Evolutionary conservation across 2,797 vertebrate genomes (phyloP), one percentile per base, ranked within the genome.

Genomic region (Cuculus canorus): DNA sequence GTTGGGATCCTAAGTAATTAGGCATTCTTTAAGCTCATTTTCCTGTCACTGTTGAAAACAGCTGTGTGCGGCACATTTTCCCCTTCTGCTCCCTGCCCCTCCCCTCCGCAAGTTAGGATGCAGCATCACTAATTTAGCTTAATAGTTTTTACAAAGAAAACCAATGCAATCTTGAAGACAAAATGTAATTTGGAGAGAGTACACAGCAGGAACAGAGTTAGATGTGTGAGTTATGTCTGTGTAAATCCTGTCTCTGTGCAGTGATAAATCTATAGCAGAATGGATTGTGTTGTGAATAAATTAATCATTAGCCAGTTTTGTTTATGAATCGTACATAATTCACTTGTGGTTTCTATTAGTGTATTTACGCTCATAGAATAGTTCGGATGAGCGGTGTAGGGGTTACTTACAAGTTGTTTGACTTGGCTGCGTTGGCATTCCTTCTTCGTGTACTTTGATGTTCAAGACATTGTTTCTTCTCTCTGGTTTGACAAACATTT

Each of bases 291-390:
- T 76, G 63, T 27, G 54, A 41, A 19, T 86, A 70, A 94, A 89
- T 77, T 37, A 85, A 82, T 77, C 41, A 45, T 30, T 8, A 19
- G 30, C 15, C 48, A 6, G 33, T 25, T 79, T 59, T 84, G 70
- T 68, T 54, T n/a, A 59, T 48, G 68, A 65, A 11, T 89, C 81
- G 35, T 69, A 50, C 47, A 80, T 89, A 86, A 91, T 82, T 87
- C 45, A 57, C 32, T 61, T 9, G 0, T 47, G 57, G 57, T 72
- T 93, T 83, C 79, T 61, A 14, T 93, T 77, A 13, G 16, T 53
- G 1, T 75, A 27, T 68, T 88, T 93, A n/a, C 5, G 1, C 47
- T 93, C 57, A 10, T 43, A 4, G 5, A 35, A 9, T 8, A 21
- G 64, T 18, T 52, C 48, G 83, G 53, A 60, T 2, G 37, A 81